Evolutionary conservation across 2,113 vertebrate genomes (phyloP), one percentile per base, ranked within the genome.

Genomic region (Poeciliopsis turrubarensis): DNA sequence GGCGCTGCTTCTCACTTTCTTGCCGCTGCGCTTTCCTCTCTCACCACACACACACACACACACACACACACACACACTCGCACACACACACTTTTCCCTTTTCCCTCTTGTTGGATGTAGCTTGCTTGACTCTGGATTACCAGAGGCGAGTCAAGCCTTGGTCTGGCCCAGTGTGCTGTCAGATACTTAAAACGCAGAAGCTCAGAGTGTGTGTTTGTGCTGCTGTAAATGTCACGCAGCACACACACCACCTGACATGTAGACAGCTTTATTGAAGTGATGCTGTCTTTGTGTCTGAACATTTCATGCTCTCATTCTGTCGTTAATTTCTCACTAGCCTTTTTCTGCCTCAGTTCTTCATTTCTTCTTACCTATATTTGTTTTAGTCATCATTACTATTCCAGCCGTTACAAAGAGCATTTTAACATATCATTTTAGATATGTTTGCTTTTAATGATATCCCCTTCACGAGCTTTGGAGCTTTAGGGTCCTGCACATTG

Each of bases 181-280:
- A 74, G 62, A 85, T 78, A 78, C 77, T 79, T 81, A 80, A 83
- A 82, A 82, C 76, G 7, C 34, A 4, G 51, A 27, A 17, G 61
- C 62, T 14, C 44, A 3, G 69, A 60, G 76, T 44, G 34, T 65
- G 3, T 72, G 70, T 85, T 63, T 78, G 71, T 51, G 47, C 39
- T 3, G 13, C 39, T 0, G 63, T 80, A 85, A 76, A 81, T 79
- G 84, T 81, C 81, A 74, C 75, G 31, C 69, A 63, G 79, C 72
- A 11, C 0, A 68, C 79, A 57, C 75, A 37, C 11, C 75, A 70
- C 74, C 81, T 81, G 73, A 85, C 83, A 83, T 65, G 34, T 3
- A 27, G 71, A 88, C 86, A 77, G 82, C 80, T 88, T 91, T 87
- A 87, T 84, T 83, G 82, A 73, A 75, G 32, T n/a, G 73, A 61